Base-by-base conservation (phyloP, 2,888 invertebrate species). In the Deilephila porcellus region DNA sequence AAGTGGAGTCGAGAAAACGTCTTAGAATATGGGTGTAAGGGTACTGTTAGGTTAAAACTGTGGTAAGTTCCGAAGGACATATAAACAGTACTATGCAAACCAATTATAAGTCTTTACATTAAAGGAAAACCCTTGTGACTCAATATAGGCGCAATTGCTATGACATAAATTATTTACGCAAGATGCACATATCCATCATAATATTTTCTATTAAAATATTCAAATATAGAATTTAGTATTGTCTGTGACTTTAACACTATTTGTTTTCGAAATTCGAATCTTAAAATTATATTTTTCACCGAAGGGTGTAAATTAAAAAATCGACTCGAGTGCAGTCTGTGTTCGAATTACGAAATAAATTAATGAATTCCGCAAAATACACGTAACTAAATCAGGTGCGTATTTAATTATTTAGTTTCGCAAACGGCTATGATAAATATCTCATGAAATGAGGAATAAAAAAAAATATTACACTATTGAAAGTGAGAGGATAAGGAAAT, bases 401-500 rank as follows among this genome's bases (percentile, higher is more conserved):
- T 25, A 52, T 62, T 62, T 17, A 52, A 67, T 67, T 20, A 52
- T 67, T 67, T 67, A 52, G 67, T 67, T 52, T 67, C 25, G 52
- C 67, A 67, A 67, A 67, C 17, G 7, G 67, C 4, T 8, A 4
- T 17, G 67, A 67, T 67, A 52, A 67, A 20, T 4, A 67, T 52
- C 67, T 67, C 45, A 67, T 67, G 52, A 67, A 25, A 52, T 17
- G 5, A 8, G 32, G 34, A 45, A 45, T 45, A 52, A 67, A 67
- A 67, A 45, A 52, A 52, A 25, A 29, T 17, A 60, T 14, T 29
- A 67, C 14, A 67, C 52, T 45, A 45, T 67, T 67, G 52, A 67
- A 67, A 67, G 67, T 67, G 67, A 29, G 67, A 25, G 67, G 45
- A 20, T 67, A 34, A 20, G 52, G 52, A 67, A 67, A 67, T 67